Conservation (phyloP, 2,113 vertebrate species). For the Cyphomyrus plagiostoma region DNA sequence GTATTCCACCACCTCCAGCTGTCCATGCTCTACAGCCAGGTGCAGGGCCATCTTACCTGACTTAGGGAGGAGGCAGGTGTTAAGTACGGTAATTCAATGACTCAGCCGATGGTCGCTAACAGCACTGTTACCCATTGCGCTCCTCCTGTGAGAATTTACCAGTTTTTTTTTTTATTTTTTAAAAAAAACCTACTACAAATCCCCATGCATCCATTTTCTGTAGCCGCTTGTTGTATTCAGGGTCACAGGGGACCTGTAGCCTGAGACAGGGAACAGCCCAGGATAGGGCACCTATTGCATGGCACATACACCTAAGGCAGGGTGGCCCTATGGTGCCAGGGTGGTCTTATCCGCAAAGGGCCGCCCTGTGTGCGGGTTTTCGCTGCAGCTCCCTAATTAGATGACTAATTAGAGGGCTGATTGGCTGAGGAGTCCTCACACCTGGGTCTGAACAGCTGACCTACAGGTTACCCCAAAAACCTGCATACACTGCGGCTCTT, state of each 20-base stretch:
- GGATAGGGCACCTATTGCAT: not conserved
- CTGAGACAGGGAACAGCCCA: not conserved
- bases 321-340: too few species aligned
- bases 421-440: too few species aligned
- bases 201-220: not conserved
- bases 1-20: constrained; percentile 70
- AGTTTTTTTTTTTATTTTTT: not conserved
- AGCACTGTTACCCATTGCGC: not conserved
- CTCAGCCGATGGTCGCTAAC: not conserved
- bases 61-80: constrained; percentile 33
- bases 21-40: constrained; percentile 68
- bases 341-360: too few species aligned
- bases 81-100: not conserved
- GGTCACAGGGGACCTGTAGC: not conserved
- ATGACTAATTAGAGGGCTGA: too few species aligned
- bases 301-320: not conserved
- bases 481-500: too few species aligned
- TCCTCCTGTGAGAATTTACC: not conserved
- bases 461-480: too few species aligned
- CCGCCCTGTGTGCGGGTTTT: too few species aligned
- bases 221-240: not conserved
- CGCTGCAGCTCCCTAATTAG: too few species aligned
- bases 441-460: too few species aligned
- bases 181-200: not conserved
- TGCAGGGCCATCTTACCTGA: constrained; percentile 74